Evolutionary conservation across 1,140 invertebrate genomes (phyloP), one percentile per base, ranked within the genome.

Genomic region (Saccostrea glomerata): DNA sequence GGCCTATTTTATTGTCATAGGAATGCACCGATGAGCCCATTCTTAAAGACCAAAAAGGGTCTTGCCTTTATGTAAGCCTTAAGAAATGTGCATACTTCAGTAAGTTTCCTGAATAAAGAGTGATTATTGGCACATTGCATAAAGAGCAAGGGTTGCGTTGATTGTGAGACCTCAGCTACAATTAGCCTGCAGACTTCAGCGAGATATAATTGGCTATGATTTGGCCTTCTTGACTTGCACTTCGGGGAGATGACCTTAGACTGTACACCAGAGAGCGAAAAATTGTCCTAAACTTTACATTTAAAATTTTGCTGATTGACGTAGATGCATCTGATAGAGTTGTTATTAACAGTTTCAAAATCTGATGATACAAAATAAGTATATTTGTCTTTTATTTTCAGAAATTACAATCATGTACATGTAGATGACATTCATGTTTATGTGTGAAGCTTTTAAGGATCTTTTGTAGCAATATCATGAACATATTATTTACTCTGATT

Each of bases 21-120:
- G 47, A 23, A 56, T 84, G 82, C 82, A 84, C 47, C 82, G 82
- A 84, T 54, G 82, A 84, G 82, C 40, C 47, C 25, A 84, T 84
- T 55, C 40, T 55, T 55, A 36, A n/a, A 56, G 23, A 84, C 40
- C 47, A n/a, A 54, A 84, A 84, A 15, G 82, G 82, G 20, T 54
- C 23, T 84, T 36, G 40, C 40, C 82, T 84, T 84, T 84, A 84
- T 40, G n/a, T 20, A 84, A 54, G 15, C 55, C n/a, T 84, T 25
- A 30, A 73, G 23, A 73, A 25, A 77, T 36, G 70, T 30, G 70
- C 70, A 77, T 77, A 77, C 70, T 77, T 36, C 70, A 77, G 70
- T 36, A 36, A 77, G 30, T 30, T 36, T 25, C 2, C 11, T 77
- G 70, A 77, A 77, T 77, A 12, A 36, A 30, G 7, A 40, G 70